Percentiles rank a stretch among this genome's conserved stretches.
phyloP scores from a whole-genome alignment of 2,797 vertebrate genomes.

The Carapus acus region DNA sequence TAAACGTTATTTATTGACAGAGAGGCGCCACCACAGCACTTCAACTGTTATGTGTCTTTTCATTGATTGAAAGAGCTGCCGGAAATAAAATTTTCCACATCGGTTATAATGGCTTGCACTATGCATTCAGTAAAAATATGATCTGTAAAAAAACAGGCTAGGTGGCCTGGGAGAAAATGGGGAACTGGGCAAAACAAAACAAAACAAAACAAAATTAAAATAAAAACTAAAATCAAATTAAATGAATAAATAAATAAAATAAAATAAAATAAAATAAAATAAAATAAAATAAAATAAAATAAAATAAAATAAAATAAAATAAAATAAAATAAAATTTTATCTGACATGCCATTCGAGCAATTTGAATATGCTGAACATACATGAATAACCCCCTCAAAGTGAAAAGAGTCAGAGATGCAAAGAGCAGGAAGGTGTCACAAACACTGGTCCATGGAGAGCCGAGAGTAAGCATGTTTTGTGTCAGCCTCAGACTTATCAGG shows the following conservation, averaged over 20 bases:
- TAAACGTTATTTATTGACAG: slow-evolving; percentile 52
- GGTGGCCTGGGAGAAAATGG: slow-evolving; percentile 42
- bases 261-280: too few species aligned
- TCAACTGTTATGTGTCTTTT: slow-evolving; percentile 35
- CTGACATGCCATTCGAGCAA: slow-evolving; percentile 1
- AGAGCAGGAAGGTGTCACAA: neutral
- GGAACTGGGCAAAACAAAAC: slow-evolving; percentile 26
- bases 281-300: too few species aligned
- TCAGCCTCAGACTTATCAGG: neutral
- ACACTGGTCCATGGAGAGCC: neutral
- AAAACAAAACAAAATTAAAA: too few species aligned
- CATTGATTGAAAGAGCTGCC: slow-evolving; percentile 45
- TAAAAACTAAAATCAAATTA: too few species aligned
- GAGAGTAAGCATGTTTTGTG: neutral
- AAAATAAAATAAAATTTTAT: too few species aligned
- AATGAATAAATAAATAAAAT: too few species aligned
- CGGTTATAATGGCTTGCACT: slow-evolving; percentile 45
- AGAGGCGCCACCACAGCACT: slow-evolving; percentile 47
- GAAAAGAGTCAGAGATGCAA: slow-evolving; percentile 16
- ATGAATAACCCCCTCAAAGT: slow-evolving; percentile 5
- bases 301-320: too few species aligned
- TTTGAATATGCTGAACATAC: slow-evolving; percentile 23
- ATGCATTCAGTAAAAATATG: slow-evolving; percentile 35
- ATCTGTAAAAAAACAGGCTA: slow-evolving; percentile 31
- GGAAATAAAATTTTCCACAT: slow-evolving; percentile 48